Conservation (phyloP, 2,113 vertebrate genomes). For the Cyanistes caeruleus region DNA sequence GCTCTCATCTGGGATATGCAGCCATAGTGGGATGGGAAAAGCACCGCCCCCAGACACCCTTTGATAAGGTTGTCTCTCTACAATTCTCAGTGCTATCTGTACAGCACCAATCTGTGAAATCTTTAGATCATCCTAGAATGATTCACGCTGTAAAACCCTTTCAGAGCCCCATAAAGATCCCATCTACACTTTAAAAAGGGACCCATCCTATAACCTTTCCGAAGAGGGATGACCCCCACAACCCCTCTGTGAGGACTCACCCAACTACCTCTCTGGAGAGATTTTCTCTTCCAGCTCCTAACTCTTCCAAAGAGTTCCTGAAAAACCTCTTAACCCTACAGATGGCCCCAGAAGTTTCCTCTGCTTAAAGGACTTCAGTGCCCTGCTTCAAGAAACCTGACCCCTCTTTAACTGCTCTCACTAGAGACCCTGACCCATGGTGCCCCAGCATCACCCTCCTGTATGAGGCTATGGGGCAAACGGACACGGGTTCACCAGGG, state of each 20-base stretch:
- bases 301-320: background rate
- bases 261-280: background rate
- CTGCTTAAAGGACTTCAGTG: background rate
- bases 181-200: background rate
- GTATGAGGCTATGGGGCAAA: fast-evolving
- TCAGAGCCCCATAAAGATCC: background rate
- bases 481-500: background rate
- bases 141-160: fast-evolving
- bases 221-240: background rate
- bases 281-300: background rate
- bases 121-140: background rate
- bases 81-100: background rate
- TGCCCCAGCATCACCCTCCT: background rate
- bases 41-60: background rate
- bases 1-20: background rate
- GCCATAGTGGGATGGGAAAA: background rate
- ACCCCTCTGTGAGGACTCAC: background rate
- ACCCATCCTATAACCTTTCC: background rate
- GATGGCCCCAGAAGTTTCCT: background rate
- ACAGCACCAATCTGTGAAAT: background rate
- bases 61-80: fast-evolving
- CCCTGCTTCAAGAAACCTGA: background rate
- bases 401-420: background rate
- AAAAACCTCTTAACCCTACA: background rate
- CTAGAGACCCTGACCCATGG: background rate